Conservation (phyloP, 2,888 invertebrate species). For the Meta bourneti region DNA sequence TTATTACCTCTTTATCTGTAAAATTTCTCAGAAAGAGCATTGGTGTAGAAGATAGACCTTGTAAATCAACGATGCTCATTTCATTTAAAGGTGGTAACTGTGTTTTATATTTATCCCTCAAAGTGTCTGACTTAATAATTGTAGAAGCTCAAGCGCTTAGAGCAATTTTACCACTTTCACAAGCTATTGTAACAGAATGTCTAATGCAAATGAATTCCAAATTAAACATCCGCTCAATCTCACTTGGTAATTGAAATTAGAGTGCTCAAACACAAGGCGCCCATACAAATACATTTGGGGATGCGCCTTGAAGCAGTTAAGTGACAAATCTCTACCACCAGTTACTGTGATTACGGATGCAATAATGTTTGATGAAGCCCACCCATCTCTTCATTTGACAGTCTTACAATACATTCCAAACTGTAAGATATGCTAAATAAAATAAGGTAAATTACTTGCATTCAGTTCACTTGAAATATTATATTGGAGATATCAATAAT, state of each 20-base stretch:
- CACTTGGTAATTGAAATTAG: neutral
- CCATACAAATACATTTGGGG: neutral
- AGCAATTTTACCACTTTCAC: neutral
- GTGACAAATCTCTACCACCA: neutral
- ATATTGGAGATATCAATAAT: no score
- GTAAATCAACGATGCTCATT: no score
- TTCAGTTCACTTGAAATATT: no score
- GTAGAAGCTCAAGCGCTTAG: neutral
- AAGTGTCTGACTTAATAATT: neutral
- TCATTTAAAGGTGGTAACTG: no score
- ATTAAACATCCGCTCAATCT: neutral
- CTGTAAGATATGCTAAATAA: no score
- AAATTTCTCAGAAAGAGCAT: no score
- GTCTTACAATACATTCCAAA: no score
- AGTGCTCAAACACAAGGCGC: neutral
- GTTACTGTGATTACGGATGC: neutral
- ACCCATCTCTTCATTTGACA: no score
- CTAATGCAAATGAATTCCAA: neutral
- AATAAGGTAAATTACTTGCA: no score
- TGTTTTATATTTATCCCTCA: neutral
- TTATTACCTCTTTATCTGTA: no score
- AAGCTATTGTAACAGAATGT: neutral
- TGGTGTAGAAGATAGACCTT: no score
- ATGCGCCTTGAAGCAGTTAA: neutral
- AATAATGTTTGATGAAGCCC: neutral